phyloP scores from a whole-genome alignment of 2,888 invertebrate genomes.

The Diplazon laetatorius region DNA sequence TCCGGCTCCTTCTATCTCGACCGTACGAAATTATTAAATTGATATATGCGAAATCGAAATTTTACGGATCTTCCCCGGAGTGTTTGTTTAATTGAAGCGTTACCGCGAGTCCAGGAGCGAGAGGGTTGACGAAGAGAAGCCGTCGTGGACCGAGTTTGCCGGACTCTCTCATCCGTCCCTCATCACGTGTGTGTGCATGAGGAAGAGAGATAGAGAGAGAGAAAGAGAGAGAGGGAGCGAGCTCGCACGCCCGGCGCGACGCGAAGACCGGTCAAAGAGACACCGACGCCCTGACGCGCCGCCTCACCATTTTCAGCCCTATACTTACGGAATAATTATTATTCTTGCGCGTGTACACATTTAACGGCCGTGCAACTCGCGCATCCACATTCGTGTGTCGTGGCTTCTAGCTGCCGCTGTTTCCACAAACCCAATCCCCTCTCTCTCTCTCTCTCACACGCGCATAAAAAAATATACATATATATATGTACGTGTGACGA shows the following conservation, averaged over 20 bases:
- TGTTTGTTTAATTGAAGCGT: constrained; percentile 75
- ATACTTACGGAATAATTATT: constrained; percentile 75
- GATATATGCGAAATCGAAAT: constrained; percentile 71
- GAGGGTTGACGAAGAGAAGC: constrained; percentile 35
- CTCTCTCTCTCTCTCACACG: too few relatives aligned
- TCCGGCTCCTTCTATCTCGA: constrained; percentile 8
- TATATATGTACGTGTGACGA: too few relatives aligned
- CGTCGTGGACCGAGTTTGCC: constrained; percentile 7
- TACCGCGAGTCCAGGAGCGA: constrained; percentile 44
- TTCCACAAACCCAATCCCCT: not conserved
- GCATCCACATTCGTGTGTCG: constrained; percentile 39
- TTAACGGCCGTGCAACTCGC: constrained; percentile 62
- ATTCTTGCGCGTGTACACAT: constrained; percentile 72
- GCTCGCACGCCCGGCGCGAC: constrained; percentile 6
- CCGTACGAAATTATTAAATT: constrained; percentile 65
- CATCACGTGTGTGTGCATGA: too few relatives aligned
- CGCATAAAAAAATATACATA: too few relatives aligned
- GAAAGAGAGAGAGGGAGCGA: too few relatives aligned
- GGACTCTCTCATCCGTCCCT: constrained; percentile 3
- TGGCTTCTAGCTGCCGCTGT: not conserved
- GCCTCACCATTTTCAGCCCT: constrained; percentile 68
- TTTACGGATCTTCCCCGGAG: constrained; percentile 67
- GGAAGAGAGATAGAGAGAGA: too few relatives aligned
- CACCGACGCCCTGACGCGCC: constrained; percentile 70
- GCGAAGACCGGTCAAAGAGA: constrained; percentile 71